These are phyloP conservation scores for Fissipunctia ypsillon DNA, from an alignment of 2,888 invertebrate genomes.

Conservation along the genomic window DNA sequence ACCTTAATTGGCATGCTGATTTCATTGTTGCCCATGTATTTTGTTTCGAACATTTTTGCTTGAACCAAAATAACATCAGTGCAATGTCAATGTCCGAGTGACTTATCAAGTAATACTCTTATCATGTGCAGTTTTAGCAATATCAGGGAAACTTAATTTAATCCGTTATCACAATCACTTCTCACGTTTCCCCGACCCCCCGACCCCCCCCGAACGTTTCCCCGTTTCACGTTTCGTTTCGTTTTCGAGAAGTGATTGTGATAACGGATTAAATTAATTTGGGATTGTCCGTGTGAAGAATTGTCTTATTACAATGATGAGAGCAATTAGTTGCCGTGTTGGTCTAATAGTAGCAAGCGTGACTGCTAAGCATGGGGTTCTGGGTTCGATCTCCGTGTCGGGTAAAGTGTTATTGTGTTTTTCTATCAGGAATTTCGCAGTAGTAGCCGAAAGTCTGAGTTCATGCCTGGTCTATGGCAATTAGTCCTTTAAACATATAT, in stretches of 20 bases:
- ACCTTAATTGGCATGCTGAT: neutral
- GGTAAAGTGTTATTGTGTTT: neutral
- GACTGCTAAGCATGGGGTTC: neutral
- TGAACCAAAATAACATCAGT: neutral
- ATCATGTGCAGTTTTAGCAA: neutral
- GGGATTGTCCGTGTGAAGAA: neutral
- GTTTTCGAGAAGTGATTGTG: neutral
- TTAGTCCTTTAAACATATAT: neutral
- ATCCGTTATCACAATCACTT: too few species aligned
- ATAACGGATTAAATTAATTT: neutral
- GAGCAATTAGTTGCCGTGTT: neutral
- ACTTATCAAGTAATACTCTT: conserved; percentile 15
- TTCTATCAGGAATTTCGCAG: neutral
- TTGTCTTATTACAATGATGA: neutral
- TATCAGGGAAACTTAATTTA: neutral
- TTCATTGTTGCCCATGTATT: neutral
- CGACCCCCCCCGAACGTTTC: too few species aligned
- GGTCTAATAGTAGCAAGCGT: neutral
- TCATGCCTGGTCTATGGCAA: neutral
- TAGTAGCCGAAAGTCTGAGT: neutral
- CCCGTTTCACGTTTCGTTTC: too few species aligned
- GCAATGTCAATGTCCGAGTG: conserved; percentile 1
- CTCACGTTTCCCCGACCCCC: too few species aligned
- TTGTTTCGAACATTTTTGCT: neutral
- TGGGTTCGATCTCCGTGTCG: neutral